Evolutionary conservation across 2,888 invertebrate genomes (phyloP), one percentile per base, ranked within the genome.

Genomic region (Nebria salina): DNA sequence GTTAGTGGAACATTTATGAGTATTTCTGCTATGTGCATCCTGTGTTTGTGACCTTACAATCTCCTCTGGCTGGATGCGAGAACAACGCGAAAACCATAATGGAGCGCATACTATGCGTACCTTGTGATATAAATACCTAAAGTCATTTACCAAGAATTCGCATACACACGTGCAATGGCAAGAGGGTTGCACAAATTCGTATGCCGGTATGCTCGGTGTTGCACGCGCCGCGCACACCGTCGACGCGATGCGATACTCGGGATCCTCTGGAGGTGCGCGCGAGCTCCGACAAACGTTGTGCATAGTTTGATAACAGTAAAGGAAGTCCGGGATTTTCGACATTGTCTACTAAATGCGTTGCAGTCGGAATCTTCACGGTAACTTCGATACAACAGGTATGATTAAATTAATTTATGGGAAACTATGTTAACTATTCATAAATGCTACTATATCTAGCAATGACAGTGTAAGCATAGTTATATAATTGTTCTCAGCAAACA

Each of bases 101-200:
- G 25, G 73, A 42, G 75, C 79, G 79, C 79, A 79, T 79, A 79
- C 65, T 73, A n/a, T 74, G 73, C 73, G 79, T 79, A 79, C 79
- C 79, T 79, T 54, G 43, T 66, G 79, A 79, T 79, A 79, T 79
- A 79, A 79, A 74, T 79, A 79, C 79, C 79, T 74, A 79, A 79
- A 79, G 75, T 79, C 79, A 74, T 79, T 79, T 79, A 75, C 66
- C 73, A 65, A 79, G 79, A 79, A 79, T 79, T 79, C 79, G 54
- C 8, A 13, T 54, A 54, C 79, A 79, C 79, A 79, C 79, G 74
- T 65, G 79, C 66, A 73, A 75, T 54, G 54, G 54, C 54, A 54
- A 13, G 54, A 13, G 54, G 54, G 13, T 54, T 54, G 54, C 79
- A 66, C 79, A 79, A 79, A 74, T 79, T 79, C 79, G 73, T 42